Evolutionary conservation across 2,888 invertebrate species (phyloP).

Genomic region (Agrochola litura): DNA sequence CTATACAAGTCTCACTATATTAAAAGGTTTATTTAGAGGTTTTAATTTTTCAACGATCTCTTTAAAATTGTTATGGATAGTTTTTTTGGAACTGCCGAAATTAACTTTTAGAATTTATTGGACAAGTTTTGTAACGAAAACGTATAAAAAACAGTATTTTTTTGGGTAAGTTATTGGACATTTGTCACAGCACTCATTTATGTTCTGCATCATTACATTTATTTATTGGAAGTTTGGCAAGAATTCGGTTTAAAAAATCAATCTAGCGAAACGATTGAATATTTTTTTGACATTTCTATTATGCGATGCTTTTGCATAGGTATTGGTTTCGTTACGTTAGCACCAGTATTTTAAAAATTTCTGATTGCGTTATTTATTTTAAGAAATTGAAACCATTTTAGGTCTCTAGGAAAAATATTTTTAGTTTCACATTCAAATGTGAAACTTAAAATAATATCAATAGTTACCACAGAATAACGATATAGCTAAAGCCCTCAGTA

Average conservation of each 20-base stretch:
- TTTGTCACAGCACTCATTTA: slow-evolving; percentile 22
- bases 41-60: slow-evolving; percentile 16
- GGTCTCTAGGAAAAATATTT: not conserved
- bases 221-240: slow-evolving; percentile 29
- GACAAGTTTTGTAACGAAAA: slow-evolving; percentile 4
- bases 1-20: not conserved
- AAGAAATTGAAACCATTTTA: not conserved
- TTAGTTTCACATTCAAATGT: too few species aligned
- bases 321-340: not conserved
- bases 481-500: slow-evolving; percentile 5
- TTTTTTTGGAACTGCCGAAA: slow-evolving; percentile 11
- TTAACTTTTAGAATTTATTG: slow-evolving; percentile 16
- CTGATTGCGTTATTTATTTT: not conserved
- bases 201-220: slow-evolving; percentile 33
- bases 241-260: slow-evolving; percentile 3
- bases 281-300: not conserved
- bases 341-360: not conserved
- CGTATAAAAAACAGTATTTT: not conserved
- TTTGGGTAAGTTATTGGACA: slow-evolving; percentile 5
- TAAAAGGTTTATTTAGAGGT: not conserved
- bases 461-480: slow-evolving; percentile 2
- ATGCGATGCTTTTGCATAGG: not conserved
- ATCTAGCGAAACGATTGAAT: slow-evolving; percentile 15
- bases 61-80: not conserved
- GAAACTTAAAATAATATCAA: not conserved